Percentiles rank a stretch among this genome's conserved stretches.
Conservation (phyloP, 2,888 invertebrate genomes). For the Zygaena filipendulae region DNA sequence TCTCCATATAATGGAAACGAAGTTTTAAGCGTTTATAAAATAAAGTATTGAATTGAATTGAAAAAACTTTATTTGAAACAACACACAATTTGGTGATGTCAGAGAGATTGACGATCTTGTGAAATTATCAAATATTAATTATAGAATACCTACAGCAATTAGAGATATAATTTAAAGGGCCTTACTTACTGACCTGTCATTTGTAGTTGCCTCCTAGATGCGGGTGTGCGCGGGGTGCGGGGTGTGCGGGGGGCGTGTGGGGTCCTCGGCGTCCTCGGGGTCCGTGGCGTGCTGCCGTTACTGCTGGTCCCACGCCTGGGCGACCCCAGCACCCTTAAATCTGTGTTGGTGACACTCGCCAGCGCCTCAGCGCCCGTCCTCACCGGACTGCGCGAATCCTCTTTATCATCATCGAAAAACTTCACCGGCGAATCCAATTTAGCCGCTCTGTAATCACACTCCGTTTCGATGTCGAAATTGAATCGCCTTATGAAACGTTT, state of each 20-base stretch:
- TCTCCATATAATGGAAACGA: too few relatives aligned
- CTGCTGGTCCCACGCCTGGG: slow-evolving; percentile 37
- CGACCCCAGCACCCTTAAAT: slow-evolving; percentile 47
- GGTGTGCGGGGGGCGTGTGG: slow-evolving; percentile 51
- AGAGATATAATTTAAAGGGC: not conserved
- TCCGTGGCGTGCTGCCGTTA: slow-evolving; percentile 37
- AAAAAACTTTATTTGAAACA: too few relatives aligned
- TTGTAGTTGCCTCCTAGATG: slow-evolving; percentile 61
- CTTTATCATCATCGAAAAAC: slow-evolving; percentile 50
- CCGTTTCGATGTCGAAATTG: slow-evolving; percentile 68
- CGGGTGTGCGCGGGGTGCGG: slow-evolving; percentile 54
- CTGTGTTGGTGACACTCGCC: slow-evolving; percentile 52
- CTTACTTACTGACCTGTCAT: slow-evolving; percentile 49
- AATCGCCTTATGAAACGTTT: slow-evolving; percentile 69
- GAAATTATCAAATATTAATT: too few relatives aligned
- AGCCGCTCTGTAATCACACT: slow-evolving; percentile 42
- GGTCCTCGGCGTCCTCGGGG: slow-evolving; percentile 29
- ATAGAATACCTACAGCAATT: too few relatives aligned
- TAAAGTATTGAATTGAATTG: too few relatives aligned
- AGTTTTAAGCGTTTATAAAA: too few relatives aligned
- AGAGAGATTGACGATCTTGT: too few relatives aligned
- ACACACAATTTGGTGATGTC: too few relatives aligned
- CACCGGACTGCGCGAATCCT: slow-evolving; percentile 39
- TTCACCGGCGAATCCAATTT: slow-evolving; percentile 57
- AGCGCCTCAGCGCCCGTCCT: slow-evolving; percentile 47